phyloP scores from a whole-genome alignment of 1,140 invertebrate genomes.

The Drosophila setifemur region DNA sequence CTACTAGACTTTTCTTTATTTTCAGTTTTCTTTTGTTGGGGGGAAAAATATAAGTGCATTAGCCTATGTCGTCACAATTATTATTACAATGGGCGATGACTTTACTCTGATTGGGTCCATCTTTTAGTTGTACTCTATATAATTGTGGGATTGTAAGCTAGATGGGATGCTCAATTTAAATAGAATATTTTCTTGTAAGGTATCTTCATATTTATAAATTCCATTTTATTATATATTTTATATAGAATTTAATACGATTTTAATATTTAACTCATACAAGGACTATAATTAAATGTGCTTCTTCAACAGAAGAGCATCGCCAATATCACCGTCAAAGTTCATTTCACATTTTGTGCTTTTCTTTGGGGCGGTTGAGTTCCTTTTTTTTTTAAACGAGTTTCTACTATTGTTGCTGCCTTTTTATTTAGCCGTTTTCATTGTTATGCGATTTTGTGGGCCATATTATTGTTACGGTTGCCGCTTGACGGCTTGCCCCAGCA shows the following conservation, averaged over 20 bases:
- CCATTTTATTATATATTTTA: not conserved
- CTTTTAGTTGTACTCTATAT: constrained; percentile 13
- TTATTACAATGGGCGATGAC: constrained; percentile 44
- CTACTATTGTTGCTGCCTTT: constrained; percentile 71
- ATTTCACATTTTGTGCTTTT: not conserved
- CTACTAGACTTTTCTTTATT: not conserved
- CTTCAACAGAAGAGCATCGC: constrained; percentile 7
- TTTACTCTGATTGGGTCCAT: constrained; percentile 24
- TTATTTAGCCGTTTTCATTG: constrained; percentile 79
- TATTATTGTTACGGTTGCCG: constrained; percentile 75
- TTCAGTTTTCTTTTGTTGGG: constrained; percentile 14
- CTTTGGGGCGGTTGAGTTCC: constrained; percentile 14
- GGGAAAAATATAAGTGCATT: constrained; percentile 56
- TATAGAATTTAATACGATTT: not conserved
- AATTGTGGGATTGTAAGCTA: too few species aligned
- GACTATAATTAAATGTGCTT: too few species aligned
- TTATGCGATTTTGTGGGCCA: constrained; percentile 78
- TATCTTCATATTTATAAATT: too few species aligned
- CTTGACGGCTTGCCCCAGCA: constrained; percentile 51
- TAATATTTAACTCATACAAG: too few species aligned
- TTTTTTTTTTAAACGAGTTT: constrained; percentile 46
- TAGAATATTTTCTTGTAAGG: too few species aligned
- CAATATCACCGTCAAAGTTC: not conserved
- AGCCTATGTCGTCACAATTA: constrained; percentile 42
- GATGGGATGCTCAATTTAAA: too few species aligned